Percentiles rank a stretch among this genome's conserved stretches.
These are phyloP conservation scores for Ophion slaviceki DNA, from an alignment of 2,888 invertebrate genomes.

Conservation along the genomic window DNA sequence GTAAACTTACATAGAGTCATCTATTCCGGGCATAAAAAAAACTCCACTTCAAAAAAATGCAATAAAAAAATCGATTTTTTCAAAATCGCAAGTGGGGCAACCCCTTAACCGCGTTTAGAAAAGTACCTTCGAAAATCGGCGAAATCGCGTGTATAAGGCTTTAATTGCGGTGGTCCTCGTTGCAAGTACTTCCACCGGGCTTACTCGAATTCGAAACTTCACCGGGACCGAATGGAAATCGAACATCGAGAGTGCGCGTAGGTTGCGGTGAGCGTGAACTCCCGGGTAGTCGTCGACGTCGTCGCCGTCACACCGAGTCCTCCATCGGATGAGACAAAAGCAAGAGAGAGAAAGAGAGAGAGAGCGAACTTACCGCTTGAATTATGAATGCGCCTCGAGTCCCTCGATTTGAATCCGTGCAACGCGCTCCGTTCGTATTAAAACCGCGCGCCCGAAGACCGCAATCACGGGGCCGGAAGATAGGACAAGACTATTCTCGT, in stretches of 20 bases:
- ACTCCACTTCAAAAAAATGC: too few relatives aligned
- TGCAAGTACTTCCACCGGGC: neutral
- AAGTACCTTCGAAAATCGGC: too few relatives aligned
- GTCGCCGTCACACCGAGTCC: constrained; percentile 23
- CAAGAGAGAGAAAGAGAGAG: constrained; percentile 17
- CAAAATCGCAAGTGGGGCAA: too few relatives aligned
- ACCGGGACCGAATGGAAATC: constrained; percentile 37
- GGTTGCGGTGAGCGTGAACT: constrained; percentile 39
- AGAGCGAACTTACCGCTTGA: constrained; percentile 64
- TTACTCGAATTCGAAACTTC: constrained; percentile 5
- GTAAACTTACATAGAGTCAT: too few relatives aligned
- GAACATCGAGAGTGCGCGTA: constrained; percentile 44
- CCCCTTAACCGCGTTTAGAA: too few relatives aligned
- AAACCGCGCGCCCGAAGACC: constrained; percentile 10
- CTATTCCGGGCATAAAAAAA: too few relatives aligned
- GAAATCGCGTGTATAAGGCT: too few relatives aligned
- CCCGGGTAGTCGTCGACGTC: constrained; percentile 11
- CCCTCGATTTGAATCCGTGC: constrained; percentile 68
- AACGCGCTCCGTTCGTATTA: constrained; percentile 14
- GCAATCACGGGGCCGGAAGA: constrained; percentile 15
- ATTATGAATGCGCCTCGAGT: constrained; percentile 68
- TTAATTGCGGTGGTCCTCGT: neutral
- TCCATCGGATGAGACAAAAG: constrained; percentile 68
- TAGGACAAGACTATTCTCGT: constrained; percentile 45
- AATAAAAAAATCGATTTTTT: too few relatives aligned